phyloP scores from a whole-genome alignment of 64 coral and sea anemone species.

The Anthopleura sola region DNA sequence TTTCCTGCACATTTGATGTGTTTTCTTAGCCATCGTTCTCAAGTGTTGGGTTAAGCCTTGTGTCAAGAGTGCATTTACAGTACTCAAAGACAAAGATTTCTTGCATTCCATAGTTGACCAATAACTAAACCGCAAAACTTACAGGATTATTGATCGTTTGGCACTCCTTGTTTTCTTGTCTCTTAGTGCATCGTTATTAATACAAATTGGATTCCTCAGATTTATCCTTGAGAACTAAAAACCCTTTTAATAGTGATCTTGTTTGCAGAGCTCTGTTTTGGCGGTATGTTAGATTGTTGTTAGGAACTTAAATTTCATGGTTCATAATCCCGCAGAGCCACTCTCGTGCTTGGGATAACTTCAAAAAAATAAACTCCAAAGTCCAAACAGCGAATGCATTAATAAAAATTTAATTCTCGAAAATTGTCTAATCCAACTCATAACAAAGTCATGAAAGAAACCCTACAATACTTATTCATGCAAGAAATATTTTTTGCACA shows the following conservation, averaged over 20 bases:
- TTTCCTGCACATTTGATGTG: not conserved
- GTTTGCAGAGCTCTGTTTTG: not conserved
- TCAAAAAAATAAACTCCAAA: not conserved
- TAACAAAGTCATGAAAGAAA: no score
- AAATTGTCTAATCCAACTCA: not conserved
- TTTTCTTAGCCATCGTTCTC: not conserved
- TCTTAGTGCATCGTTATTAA: not conserved
- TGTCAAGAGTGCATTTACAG: slow-evolving; percentile 11
- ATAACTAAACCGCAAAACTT: not conserved
- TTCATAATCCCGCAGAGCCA: not conserved
- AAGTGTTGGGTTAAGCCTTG: not conserved
- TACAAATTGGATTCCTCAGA: not conserved
- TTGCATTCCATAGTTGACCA: slow-evolving; percentile 1
- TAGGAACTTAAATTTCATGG: not conserved
- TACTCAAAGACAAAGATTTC: slow-evolving; percentile 6
- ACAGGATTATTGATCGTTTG: not conserved
- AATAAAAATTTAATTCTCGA: not conserved
- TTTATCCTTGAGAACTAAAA: not conserved
- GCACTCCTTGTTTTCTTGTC: not conserved
- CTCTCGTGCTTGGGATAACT: not conserved
- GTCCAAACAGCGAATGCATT: not conserved
- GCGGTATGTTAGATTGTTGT: not conserved
- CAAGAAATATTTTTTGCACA: not conserved
- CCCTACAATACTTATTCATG: no score
- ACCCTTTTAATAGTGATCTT: not conserved